phyloP scores from a whole-genome alignment of 2,888 invertebrate species.

The Eupsilia transversa region DNA sequence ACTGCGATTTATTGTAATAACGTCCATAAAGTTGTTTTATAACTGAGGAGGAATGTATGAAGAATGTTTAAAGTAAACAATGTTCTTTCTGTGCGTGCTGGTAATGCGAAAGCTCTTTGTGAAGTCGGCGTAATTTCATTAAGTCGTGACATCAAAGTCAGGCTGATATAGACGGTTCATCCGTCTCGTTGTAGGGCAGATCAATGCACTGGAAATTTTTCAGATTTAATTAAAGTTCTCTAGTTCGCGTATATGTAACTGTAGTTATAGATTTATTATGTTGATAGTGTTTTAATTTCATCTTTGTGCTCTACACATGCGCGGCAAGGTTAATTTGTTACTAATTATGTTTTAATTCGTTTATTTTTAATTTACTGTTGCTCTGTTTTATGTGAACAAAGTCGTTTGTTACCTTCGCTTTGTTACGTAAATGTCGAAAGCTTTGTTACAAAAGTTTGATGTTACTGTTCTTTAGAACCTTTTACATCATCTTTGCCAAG shows the following conservation, averaged over 20 bases:
- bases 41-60: slow-evolving; percentile 52
- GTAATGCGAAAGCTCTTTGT: slow-evolving; percentile 49
- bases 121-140: slow-evolving; percentile 49
- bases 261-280: slow-evolving; percentile 7
- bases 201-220: slow-evolving; percentile 20
- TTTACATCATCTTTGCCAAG: not conserved
- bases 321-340: not conserved
- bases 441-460: not conserved
- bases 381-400: not conserved
- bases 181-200: slow-evolving; percentile 16
- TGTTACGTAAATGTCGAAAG: not conserved
- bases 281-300: slow-evolving; percentile 2
- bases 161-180: slow-evolving; percentile 23
- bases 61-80: slow-evolving; percentile 59
- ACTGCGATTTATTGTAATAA: slow-evolving; percentile 55
- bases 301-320: slow-evolving; percentile 1
- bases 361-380: slow-evolving; percentile 7
- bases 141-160: slow-evolving; percentile 51
- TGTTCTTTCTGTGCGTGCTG: slow-evolving; percentile 24
- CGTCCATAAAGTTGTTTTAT: slow-evolving; percentile 58
- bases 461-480: not conserved
- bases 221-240: slow-evolving; percentile 4
- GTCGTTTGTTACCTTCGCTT: not conserved
- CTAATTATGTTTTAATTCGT: slow-evolving; percentile 8
- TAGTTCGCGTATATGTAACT: not conserved